A percentile compares a stretch with the other conserved stretches of the same genome.
These are phyloP conservation scores for Anableps anableps DNA, from an alignment of 2,797 vertebrate genomes.

Conservation along the genomic window DNA sequence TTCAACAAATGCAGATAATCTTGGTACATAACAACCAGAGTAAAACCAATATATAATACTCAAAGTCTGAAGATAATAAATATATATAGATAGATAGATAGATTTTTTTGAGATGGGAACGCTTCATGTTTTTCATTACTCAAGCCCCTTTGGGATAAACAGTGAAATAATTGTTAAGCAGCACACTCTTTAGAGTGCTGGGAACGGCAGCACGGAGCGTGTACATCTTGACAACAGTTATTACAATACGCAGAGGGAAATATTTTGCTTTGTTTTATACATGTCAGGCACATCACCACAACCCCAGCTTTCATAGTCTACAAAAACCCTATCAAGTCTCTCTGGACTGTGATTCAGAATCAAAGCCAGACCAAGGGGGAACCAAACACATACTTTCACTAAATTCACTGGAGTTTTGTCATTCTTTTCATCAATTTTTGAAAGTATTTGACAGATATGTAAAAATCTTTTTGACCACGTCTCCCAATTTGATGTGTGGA, in stretches of 20 bases:
- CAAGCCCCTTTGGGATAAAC: constrained; percentile 50
- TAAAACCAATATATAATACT: background rate
- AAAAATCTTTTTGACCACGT: background rate
- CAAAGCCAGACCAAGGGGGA: constrained; percentile 1
- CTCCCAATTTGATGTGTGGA: constrained; percentile 5
- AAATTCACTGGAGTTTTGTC: constrained; percentile 22
- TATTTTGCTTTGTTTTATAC: constrained; percentile 37
- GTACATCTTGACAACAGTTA: constrained; percentile 59
- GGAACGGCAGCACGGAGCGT: constrained; percentile 28
- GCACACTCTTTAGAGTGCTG: constrained; percentile 45
- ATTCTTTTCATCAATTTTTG: constrained; percentile 4
- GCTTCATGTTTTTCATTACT: constrained; percentile 13
- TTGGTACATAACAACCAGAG: background rate
- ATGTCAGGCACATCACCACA: constrained; percentile 27
- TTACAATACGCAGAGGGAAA: constrained; percentile 28
- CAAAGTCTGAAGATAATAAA: background rate
- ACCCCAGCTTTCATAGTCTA: constrained; percentile 1
- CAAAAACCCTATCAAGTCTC: constrained; percentile 2
- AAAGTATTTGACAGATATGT: background rate
- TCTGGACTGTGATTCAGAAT: constrained; percentile 1
- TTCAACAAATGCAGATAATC: background rate
- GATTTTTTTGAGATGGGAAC: background rate
- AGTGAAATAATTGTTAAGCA: constrained; percentile 49
- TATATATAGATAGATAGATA: background rate
- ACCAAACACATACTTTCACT: background rate